Evolutionary conservation across 1,140 invertebrate species (phyloP), one percentile per base, ranked within the genome.

Genomic region (Leptopilina clavipes): DNA sequence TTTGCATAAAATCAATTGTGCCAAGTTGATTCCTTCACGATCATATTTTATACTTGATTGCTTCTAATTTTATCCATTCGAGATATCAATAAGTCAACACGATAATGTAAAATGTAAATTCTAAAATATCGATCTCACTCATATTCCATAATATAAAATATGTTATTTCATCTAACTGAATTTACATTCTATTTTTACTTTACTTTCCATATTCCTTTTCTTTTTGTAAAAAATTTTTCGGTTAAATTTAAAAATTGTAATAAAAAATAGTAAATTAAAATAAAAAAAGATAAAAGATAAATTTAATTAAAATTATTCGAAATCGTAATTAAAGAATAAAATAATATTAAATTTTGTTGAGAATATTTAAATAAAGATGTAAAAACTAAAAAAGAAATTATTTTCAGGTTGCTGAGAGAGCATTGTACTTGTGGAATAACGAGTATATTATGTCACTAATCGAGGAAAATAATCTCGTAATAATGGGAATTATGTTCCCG

Each of bases 361-460:
- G n/a, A n/a, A n/a, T n/a, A n/a, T n/a, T n/a, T n/a, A 31, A 31
- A 2, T 31, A 31, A 73, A 31, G 11, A 11, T 11, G 73, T 73
- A 52, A 5, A 31, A 45, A 22, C 45, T 73, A 40, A 59, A 43
- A 14, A 43, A 81, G 82, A 40, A 7, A 40, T 40, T 40, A 9
- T 40, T 91, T 92, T 2, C 85, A 99, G 97, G 98, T 99, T 85
- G 98, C 98, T 78, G 98, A 99, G 90, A 97, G 97, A 85, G 98
- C 98, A 52, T 91, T 99, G 12, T 99, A 98, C 90, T 99, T 98
- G 90, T 99, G 98, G 98, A 99, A 99, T 93, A 99, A 99, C 91
- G 98, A 99, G 90, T 99, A 99, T 89, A 98, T 99, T 85, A 97
- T 99, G 96, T 98, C 97, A 18, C 89, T 99, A 83, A 98, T 99